A percentile compares a stretch with the other conserved stretches of the same genome.
phyloP scores from a whole-genome alignment of 2,888 invertebrate genomes.

The Leucania comma region DNA sequence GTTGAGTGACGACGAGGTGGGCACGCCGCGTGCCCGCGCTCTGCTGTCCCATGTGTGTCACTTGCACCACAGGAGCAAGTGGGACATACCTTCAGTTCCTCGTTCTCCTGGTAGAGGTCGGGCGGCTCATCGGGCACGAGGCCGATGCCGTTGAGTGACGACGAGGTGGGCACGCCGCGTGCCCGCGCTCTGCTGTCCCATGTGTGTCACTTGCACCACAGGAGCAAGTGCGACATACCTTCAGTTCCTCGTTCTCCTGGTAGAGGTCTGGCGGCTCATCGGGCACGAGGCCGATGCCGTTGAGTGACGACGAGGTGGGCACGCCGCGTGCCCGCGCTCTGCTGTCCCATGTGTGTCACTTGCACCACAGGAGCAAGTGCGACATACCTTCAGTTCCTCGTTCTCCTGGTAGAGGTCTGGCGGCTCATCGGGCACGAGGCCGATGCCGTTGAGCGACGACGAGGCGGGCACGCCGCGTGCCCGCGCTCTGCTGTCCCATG shows the following conservation, averaged over 20 bases:
- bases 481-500: conserved; percentile 96
- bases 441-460: conserved; percentile 96
- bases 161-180: conserved; percentile 95
- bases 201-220: conserved; percentile 95
- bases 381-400: conserved; percentile 95
- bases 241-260: conserved; percentile 96
- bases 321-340: conserved; percentile 95
- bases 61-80: no score
- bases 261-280: conserved; percentile 96
- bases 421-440: conserved; percentile 95
- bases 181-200: conserved; percentile 97
- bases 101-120: conserved; percentile 97
- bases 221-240: no score
- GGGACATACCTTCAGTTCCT: conserved; percentile 94
- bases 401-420: conserved; percentile 97
- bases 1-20: no score
- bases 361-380: no score
- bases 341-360: conserved; percentile 95
- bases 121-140: conserved; percentile 96
- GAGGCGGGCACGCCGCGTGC: conserved; percentile 96
- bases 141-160: conserved; percentile 96
- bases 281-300: conserved; percentile 95
- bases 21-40: conserved; percentile 95
- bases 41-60: conserved; percentile 96
- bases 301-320: conserved; percentile 96